Evolutionary conservation across 2,113 vertebrate species (phyloP).

Genomic region (Pavo muticus): DNA sequence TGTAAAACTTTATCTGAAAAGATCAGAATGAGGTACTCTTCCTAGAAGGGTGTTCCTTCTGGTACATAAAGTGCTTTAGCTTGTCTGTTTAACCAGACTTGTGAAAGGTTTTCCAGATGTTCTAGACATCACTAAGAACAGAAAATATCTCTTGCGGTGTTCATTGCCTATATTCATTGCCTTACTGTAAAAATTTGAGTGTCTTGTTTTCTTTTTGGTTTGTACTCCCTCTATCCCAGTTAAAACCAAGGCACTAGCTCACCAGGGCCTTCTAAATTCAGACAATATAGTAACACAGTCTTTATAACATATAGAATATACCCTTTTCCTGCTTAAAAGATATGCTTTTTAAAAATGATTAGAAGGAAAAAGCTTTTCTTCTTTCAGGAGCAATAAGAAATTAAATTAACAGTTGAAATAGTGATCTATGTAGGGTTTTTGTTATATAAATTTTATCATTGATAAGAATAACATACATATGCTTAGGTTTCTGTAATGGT

Average conservation of each 20-base stretch:
- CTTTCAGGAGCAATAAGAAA: neutral
- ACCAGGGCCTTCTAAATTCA: no score
- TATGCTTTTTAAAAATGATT: neutral
- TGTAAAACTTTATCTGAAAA: neutral
- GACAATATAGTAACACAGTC: neutral
- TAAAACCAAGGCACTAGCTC: no score
- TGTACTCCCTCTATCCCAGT: neutral
- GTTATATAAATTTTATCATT: neutral
- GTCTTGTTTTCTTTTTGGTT: neutral
- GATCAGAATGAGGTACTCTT: neutral
- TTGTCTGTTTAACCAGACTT: neutral
- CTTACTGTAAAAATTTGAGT: neutral
- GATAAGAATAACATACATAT: neutral
- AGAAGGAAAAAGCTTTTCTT: neutral
- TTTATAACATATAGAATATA: neutral
- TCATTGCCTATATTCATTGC: neutral
- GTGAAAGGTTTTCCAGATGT: neutral
- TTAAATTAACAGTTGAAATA: neutral
- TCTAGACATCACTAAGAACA: neutral
- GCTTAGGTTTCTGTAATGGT: neutral
- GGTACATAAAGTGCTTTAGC: neutral
- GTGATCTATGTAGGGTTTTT: neutral
- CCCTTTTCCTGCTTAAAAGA: neutral
- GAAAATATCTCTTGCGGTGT: neutral
- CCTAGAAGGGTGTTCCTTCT: neutral